A percentile compares a stretch with the other conserved stretches of the same genome.
phyloP scores from a whole-genome alignment of 2,888 invertebrate species.

The Melitaea athalia region DNA sequence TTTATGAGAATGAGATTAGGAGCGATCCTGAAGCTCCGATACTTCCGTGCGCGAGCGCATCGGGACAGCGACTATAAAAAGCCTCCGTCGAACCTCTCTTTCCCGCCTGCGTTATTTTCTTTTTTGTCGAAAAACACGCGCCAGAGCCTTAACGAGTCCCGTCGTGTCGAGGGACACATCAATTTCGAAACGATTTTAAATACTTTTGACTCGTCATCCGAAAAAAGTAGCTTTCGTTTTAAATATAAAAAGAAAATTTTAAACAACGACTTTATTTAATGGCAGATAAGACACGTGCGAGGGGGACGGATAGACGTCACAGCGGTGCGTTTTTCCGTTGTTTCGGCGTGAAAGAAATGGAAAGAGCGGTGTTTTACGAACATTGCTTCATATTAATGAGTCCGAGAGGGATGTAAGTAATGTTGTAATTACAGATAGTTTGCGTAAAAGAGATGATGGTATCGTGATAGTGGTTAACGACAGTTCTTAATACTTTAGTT shows the following conservation, averaged over 20 bases:
- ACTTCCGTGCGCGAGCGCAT: constrained; percentile 79
- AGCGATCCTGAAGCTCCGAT: constrained; percentile 76
- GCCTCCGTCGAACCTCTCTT: constrained; percentile 76
- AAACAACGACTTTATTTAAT: constrained; percentile 56
- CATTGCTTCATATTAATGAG: constrained; percentile 71
- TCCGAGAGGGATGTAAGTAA: constrained; percentile 74
- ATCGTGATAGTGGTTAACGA: constrained; percentile 75
- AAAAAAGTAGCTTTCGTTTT: constrained; percentile 56
- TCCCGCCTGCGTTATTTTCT: constrained; percentile 74
- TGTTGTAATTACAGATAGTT: constrained; percentile 72
- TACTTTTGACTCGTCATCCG: constrained; percentile 64
- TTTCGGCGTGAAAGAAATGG: constrained; percentile 73
- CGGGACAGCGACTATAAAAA: constrained; percentile 79
- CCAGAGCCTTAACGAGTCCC: constrained; percentile 64
- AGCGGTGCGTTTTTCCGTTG: constrained; percentile 56
- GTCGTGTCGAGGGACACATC: constrained; percentile 62
- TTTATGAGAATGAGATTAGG: constrained; percentile 80
- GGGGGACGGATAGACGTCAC: constrained; percentile 59
- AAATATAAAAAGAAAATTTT: constrained; percentile 54
- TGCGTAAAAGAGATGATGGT: constrained; percentile 77
- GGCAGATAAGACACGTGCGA: constrained; percentile 51
- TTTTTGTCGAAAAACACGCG: constrained; percentile 57
- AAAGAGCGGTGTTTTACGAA: constrained; percentile 60
- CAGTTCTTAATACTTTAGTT: constrained; percentile 75
- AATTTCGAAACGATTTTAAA: constrained; percentile 60